Evolutionary conservation across 1,140 invertebrate species (phyloP), one percentile per base, ranked within the genome.

Genomic region (Lepidurus couesii): DNA sequence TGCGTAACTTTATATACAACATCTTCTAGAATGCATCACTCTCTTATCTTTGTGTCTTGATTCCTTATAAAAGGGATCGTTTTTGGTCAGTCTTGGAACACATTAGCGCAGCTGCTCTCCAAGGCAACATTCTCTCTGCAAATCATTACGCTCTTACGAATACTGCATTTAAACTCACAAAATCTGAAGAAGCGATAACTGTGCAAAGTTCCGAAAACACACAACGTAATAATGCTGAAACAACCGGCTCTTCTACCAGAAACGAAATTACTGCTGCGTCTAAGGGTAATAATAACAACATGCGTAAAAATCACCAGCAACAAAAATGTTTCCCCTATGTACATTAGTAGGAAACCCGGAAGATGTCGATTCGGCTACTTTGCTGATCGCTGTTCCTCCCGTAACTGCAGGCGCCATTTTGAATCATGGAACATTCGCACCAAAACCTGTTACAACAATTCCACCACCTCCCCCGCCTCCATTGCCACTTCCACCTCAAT

Each of bases 1-100:
- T 42, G 81, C 78, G 83, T 84, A 82, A 83, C 77, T 81, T 76
- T 5, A 81, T 44, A 11, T 13, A 79, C 13, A 47, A 7, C n/a
- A 1, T n/a, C 16, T 11, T n/a, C 53, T 21, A 11, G 16, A 21
- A 65, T 7, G 6, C 13, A 21, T 9, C 16, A 16, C 8, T 7
- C 6, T 21, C 53, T 13, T 11, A 65, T 65, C n/a, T 65, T 21
- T 9, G 0, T 7, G 3, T 1, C 73, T 77, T 77, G 73, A 77
- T 43, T 47, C 65, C 75, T 44, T 74, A 16, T 82, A 81, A 6
- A 44, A 83, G 83, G 21, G 80, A 80, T 78, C 79, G 79, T 73
- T 77, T 83, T 21, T 84, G 86, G 77, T 80, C 81, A 53, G 73
- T 82, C 34, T 75, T 84, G 44, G 83, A 83, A 75, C 82, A 84